Base-by-base conservation (phyloP, 2,888 invertebrate species). In the Tyria jacobaeae region DNA sequence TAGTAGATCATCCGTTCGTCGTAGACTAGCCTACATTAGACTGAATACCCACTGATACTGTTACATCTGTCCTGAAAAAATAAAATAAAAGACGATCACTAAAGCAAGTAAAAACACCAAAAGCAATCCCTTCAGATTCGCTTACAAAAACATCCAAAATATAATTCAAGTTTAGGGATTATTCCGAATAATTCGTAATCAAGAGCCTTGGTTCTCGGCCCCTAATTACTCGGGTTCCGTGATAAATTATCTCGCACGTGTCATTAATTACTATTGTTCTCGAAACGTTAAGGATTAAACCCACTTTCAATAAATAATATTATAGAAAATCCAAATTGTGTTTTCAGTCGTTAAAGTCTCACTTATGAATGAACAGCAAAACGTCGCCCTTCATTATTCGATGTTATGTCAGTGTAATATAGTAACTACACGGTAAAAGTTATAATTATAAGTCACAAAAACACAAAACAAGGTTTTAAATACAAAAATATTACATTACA, bases 241-340 rank as follows among this genome's bases (percentile, higher is more conserved):
- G 64, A 80, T 76, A 73, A 78, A 80, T 80, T 68, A 76, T 66
- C 66, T 37, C 63, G 68, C 75, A 75, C 79, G 75, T 79, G 79
- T 77, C 69, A 63, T 72, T 80, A 80, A 80, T 78, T 80, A 76
- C 76, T 62, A 76, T 73, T 77, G 79, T 79, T 79, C 72, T 62
- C 34, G 62, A 62, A 65, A 64, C 70, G 62, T 49, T 51, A 57
- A 55, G 35, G 58, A 61, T 60, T 47, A 62, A 41, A 35, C 39
- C 21, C 17, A 48, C 48, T 15, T 51, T 35, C 57, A 56, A 59
- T 65, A 59, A 58, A 56, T 59, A 62, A 59, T 59, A 55, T 64
- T 39, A 54, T 24, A 35, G 41, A 35, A 44, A 52, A 51, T 24
- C 51, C 14, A 25, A 60, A 63, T 50, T 35, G 49, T 37, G 48